Evolutionary conservation across 2,797 vertebrate genomes (phyloP), one percentile per base, ranked within the genome.

Genomic region (Arctocebus calabarensis): DNA sequence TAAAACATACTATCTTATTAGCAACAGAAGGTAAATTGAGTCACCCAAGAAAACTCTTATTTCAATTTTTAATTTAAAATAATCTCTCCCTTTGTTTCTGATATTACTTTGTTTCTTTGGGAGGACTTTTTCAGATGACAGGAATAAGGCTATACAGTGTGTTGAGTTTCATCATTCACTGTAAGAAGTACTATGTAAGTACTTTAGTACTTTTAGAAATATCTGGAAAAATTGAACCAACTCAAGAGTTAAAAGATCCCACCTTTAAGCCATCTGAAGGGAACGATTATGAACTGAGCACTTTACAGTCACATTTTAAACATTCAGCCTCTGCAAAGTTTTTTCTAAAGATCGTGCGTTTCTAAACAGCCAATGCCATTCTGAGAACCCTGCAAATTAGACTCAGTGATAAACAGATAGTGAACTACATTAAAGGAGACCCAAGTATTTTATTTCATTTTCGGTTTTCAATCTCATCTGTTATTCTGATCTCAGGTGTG

Each of bases 371-470:
- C 27, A 75, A 75, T 27, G n/a, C 8, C 27, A 71, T 45, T 7
- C 55, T 94, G 52, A 43, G 88, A 90, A 92, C 68, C 68, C 86
- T 93, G 71, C 29, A 88, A 66, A 93, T 84, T 83, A 84, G 4
- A 73, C 52, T 82, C 70, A 57, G 34, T 43, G 78, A 88, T 43
- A 78, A 96, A 90, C 11, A 94, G 52, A 96, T 25, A 78, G 40
- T 17, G 92, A 85, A 86, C 91, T 61, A 45, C 14, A 89, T 11
- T 59, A 93, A 73, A 77, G 45, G 29, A 17, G 70, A 77, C n/a
- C 40, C 52, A 84, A 94, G 16, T 70, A 64, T 40, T 73, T 93
- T 55, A 52, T 66, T 84, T 84, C 32, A 57, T 9, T 81, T 59
- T 95, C 78, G 74, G 37, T 89, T 73, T 94, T 83, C 14, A 84